phyloP scores from a whole-genome alignment of 1,140 invertebrate species.

The Drosophila saltans region DNA sequence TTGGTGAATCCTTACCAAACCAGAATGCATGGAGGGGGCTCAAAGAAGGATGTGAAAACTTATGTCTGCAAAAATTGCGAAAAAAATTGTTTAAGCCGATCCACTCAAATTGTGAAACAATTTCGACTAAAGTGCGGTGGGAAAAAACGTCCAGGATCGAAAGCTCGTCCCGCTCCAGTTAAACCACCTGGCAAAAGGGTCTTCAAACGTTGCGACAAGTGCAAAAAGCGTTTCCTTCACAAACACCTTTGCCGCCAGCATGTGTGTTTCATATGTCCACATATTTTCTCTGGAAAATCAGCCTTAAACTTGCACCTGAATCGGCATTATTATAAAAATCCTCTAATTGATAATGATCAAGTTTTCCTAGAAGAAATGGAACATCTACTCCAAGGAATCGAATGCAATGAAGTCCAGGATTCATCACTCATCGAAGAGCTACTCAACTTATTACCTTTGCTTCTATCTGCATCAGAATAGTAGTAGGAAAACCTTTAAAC shows the following conservation, averaged over 20 bases:
- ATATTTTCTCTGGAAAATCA: not conserved
- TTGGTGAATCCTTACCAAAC: no score
- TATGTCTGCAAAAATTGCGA: not conserved
- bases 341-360: not conserved
- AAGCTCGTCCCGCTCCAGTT: no score
- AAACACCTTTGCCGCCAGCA: not conserved
- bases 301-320: not conserved
- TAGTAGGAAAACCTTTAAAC: no score
- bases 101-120: not conserved
- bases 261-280: not conserved
- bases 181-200: not conserved
- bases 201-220: not conserved
- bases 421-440: conserved; percentile 26
- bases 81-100: not conserved
- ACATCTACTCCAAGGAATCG: conserved; percentile 28
- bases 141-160: no score
- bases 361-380: conserved; percentile 40
- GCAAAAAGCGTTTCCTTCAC: not conserved
- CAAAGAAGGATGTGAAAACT: not conserved
- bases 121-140: no score
- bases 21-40: not conserved
- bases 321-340: not conserved
- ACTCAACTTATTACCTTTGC: conserved; percentile 5
- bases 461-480: conserved; percentile 1
- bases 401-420: conserved; percentile 29